These are phyloP conservation scores for Equus quagga DNA, from an alignment of 2,113 vertebrate genomes.

Conservation along the genomic window DNA sequence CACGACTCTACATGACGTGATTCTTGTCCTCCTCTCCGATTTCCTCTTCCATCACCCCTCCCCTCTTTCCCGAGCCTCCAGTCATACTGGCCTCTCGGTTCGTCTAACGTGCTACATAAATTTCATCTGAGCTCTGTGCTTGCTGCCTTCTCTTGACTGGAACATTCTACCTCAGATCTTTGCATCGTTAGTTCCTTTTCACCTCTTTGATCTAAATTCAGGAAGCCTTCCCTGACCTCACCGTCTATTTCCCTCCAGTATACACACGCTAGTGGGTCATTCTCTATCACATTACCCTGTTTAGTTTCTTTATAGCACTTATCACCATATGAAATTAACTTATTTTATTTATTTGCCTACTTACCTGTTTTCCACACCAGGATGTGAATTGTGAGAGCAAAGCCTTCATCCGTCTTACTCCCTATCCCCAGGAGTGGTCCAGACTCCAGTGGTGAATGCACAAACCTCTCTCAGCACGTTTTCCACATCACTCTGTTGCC, in stretches of 20 bases:
- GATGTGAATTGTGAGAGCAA: conserved; percentile 18
- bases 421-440: neutral
- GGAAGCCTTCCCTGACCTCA: neutral
- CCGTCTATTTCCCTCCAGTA: neutral
- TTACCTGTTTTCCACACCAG: neutral
- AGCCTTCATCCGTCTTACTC: conserved; percentile 10
- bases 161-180: neutral
- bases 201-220: neutral
- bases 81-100: neutral
- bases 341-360: neutral
- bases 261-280: neutral
- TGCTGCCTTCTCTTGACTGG: neutral
- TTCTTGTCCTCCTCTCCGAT: neutral
- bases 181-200: neutral
- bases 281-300: neutral
- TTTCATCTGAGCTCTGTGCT: neutral
- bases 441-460: neutral
- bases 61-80: neutral
- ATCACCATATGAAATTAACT: neutral
- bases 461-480: neutral
- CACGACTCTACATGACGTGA: neutral
- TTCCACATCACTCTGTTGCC: neutral
- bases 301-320: neutral
- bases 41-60: neutral
- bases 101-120: neutral